phyloP scores from a whole-genome alignment of 2,113 vertebrate genomes.

The Ivindomyrus marchei region DNA sequence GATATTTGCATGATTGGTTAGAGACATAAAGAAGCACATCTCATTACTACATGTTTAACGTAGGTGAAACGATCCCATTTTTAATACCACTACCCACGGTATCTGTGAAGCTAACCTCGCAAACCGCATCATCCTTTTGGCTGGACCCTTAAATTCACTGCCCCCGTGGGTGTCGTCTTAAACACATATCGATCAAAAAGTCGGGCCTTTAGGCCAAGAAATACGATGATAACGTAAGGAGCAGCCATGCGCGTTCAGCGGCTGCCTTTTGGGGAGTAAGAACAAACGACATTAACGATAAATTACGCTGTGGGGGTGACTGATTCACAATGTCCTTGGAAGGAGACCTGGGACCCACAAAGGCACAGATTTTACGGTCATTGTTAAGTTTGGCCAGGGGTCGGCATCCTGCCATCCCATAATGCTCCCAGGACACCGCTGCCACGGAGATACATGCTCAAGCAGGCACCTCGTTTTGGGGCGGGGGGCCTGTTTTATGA shows the following conservation, averaged over 20 bases:
- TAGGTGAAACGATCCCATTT: background rate
- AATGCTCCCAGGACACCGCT: background rate
- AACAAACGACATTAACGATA: background rate
- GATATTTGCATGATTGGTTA: background rate
- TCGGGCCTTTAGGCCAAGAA: background rate
- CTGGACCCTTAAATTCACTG: background rate
- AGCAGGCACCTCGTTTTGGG: background rate
- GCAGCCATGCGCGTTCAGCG: background rate
- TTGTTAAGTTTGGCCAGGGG: background rate
- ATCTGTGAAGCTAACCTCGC: background rate
- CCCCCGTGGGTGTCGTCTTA: background rate
- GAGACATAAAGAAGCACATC: background rate
- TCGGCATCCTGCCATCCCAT: background rate
- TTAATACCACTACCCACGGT: background rate
- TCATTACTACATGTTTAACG: background rate
- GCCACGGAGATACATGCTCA: background rate
- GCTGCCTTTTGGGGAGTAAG: background rate
- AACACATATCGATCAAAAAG: background rate
- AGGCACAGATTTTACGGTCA: background rate
- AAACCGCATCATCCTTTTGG: background rate
- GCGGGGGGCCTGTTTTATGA: background rate
- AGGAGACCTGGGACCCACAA: background rate
- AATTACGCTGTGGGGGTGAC: background rate
- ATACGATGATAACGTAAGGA: background rate
- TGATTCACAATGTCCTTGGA: slow-evolving; percentile 13